Evolutionary conservation across 2,113 vertebrate genomes (phyloP), one percentile per base, ranked within the genome.

Genomic region (Cynopterus brachyotis): DNA sequence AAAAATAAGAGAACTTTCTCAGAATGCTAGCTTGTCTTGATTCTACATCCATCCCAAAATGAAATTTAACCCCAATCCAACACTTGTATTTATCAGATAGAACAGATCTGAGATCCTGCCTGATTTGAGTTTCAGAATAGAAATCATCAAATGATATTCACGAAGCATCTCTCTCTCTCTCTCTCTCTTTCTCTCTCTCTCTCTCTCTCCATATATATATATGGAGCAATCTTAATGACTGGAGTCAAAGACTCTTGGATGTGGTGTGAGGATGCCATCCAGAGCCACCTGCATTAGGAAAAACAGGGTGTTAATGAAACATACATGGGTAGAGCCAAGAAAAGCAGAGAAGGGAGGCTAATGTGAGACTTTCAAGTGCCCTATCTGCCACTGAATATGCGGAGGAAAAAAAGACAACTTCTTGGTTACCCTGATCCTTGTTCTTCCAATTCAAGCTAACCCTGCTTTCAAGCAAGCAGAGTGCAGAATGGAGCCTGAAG

Each of bases 1-100:
- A 90, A 97, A 45, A 91, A 53, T 94, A 70, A 90, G 90, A 92
- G n/a, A 66, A 1, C 53, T 86, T 88, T 92, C n/a, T 47, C 42
- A 81, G 79, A 37, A 69, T 26, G 10, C 40, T 92, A 60, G 45
- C 62, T 79, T 94, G 5, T 75, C 62, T 96, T 67, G 6, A 87
- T 95, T 62, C 57, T 5, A 72, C 32, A 76, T 62, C 72, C n/a
- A 80, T 20, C 22, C 50, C 47, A 32, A 67, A 62, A 80, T 67
- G 42, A 17, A 81, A 81, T 92, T 50, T 75, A 64, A 30, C 60
- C n/a, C 17, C 26, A 20, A 75, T 57, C 20, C 30, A 37, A 76
- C 30, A 87, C 16, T 85, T 75, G 20, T 9, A 30, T 72, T 59
- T 92, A 6, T 76, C 35, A 55, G 60, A 78, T 40, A 72, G 32